These are phyloP conservation scores for Ceramica pisi DNA, from an alignment of 2,888 invertebrate species.

Conservation along the genomic window DNA sequence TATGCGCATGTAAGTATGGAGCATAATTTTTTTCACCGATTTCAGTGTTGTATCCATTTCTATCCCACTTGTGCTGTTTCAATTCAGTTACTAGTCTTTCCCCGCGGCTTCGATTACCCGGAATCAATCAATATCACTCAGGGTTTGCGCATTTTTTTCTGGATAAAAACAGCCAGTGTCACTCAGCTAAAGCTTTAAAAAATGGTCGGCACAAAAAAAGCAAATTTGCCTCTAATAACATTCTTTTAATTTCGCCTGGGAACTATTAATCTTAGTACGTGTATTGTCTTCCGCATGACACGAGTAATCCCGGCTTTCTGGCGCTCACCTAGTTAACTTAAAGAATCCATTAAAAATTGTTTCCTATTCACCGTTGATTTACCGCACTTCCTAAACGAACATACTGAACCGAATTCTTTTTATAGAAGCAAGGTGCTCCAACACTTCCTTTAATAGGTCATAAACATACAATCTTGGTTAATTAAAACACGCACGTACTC, in stretches of 20 bases:
- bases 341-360: conserved; percentile 30
- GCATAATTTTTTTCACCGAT: too few species aligned
- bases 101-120: not conserved
- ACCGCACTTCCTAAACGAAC: conserved; percentile 18
- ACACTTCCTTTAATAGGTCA: conserved; percentile 39
- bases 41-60: not conserved
- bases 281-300: conserved; percentile 5
- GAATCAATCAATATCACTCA: not conserved
- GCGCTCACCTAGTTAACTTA: conserved; percentile 31
- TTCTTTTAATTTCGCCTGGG: not conserved
- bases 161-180: too few species aligned
- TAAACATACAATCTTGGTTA: conserved; percentile 40
- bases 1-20: too few species aligned
- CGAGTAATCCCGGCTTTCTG: conserved; percentile 25
- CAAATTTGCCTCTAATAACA: not conserved
- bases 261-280: conserved; percentile 18
- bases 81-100: not conserved
- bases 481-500: conserved; percentile 38
- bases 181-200: too few species aligned
- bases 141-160: too few species aligned
- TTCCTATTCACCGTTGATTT: conserved; percentile 33
- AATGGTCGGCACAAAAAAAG: not conserved
- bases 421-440: conserved; percentile 20
- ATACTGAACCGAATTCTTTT: conserved; percentile 23
- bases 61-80: not conserved